Base-by-base conservation (phyloP, 2,797 vertebrate genomes). In the Spheniscus humboldti region DNA sequence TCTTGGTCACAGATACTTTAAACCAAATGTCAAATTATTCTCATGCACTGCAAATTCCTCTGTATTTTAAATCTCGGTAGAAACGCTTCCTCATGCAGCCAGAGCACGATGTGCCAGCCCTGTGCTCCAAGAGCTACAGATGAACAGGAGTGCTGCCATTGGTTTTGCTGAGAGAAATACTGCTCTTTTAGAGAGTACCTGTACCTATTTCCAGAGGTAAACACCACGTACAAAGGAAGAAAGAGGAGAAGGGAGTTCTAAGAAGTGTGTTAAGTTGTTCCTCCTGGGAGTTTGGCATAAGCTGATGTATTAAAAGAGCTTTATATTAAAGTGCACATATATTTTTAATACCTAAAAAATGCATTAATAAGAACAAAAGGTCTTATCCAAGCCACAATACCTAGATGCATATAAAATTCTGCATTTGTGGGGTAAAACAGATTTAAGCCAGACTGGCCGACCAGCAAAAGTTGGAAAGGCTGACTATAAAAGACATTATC, bases 311-410 rank as follows among this genome's bases (percentile, higher is more conserved):
- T 90, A 84, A 43, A 92, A 88, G 37, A 53, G 52, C 57, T 90
- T 96, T 56, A 53, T 33, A 67, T 75, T 81, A 55, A 93, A 95
- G 67, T 2, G 7, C 11, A 52, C 4, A 0, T 86, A 8, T 28
- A 90, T 73, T 91, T 87, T 69, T 82, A 81, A 73, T 91, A 81
- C 76, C 27, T 75, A 60, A 92, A 95, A 96, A 90, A 92, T 25
- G 55, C 55, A 73, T 78, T 90, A 88, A 71, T 86, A 92, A 90
- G 91, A 92, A 94, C 43, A 81, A 92, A 92, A 84, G 33, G 52
- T 68, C 82, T 83, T 86, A 66, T 60, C 94, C 91, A 94, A 95
- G 55, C 66, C 94, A 67, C 76, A 88, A 6, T 53, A 84, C 20
- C 27, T 43, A 78, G n/a, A 31, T 18, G 9, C 50, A 59, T 17